Conservation (phyloP, 1,140 invertebrate species). For the Zaprionus vittiger region DNA sequence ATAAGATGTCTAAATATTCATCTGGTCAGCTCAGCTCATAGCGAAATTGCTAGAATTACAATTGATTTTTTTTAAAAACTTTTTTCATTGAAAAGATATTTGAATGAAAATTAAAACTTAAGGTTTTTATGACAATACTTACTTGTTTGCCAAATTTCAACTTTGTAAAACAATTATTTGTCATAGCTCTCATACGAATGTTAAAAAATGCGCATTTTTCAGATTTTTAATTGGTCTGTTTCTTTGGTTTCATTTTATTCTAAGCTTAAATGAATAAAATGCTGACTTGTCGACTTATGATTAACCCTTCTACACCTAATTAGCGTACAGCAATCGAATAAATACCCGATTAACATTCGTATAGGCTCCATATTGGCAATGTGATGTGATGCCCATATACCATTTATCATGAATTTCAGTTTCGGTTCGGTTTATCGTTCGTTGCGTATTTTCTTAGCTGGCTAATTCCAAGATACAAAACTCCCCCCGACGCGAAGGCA, state of each 20-base stretch:
- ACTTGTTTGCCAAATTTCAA: not conserved
- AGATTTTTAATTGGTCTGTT: not conserved
- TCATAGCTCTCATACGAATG: not conserved
- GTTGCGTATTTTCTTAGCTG: slow-evolving; percentile 64
- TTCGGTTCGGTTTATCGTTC: slow-evolving; percentile 44
- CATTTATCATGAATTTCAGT: slow-evolving; percentile 44
- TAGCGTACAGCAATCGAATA: not conserved
- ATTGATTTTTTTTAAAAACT: not conserved
- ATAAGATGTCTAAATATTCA: not conserved
- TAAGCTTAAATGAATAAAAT: not conserved
- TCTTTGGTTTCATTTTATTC: not conserved
- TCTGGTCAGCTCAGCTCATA: too few species aligned
- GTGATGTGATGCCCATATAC: not conserved
- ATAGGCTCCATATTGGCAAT: not conserved
- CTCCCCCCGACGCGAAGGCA: slow-evolving; percentile 38
- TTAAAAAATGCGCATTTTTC: not conserved
- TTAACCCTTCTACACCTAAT: not conserved
- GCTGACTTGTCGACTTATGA: not conserved
- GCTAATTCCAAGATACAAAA: slow-evolving; percentile 79
- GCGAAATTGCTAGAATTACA: too few species aligned
- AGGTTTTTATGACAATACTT: not conserved
- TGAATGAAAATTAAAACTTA: not conserved
- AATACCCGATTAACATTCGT: not conserved
- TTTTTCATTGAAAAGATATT: not conserved
- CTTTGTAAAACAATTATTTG: not conserved